Evolutionary conservation across 1,140 invertebrate genomes (phyloP), one percentile per base, ranked within the genome.

Genomic region (Spodoptera frugiperda): DNA sequence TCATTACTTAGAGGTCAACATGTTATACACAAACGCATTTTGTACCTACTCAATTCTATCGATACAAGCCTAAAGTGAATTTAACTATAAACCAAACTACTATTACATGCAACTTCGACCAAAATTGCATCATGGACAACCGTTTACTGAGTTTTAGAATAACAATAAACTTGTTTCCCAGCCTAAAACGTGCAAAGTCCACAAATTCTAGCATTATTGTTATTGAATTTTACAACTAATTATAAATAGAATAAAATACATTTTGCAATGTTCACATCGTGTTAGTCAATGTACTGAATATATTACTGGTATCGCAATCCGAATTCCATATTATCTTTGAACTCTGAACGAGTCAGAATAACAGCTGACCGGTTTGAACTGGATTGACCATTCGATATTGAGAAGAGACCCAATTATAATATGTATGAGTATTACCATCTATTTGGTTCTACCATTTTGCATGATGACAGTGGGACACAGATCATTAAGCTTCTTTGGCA

Each of bases 311-410:
- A 68, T 68, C 48, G 65, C 65, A 68, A 68, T 68, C 48, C 65
- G 21, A 30, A 68, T 68, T 68, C 48, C 46, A 53, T 68, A 68
- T 68, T 68, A 68, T 68, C 48, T 53, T 21, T 68, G 65, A 68
- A 68, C 65, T 68, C 5, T 53, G 65, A 68, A 30, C 65, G 12
- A 25, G 44, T 49, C 17, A 48, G 12, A 68, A 51, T 68, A 68
- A 33, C 61, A 65, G 17, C 61, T 65, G 61, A 48, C 65, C 48
- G 25, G 65, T 68, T 68, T 15, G 19, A 51, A 68, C 65, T 33
- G 48, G 65, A 25, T 44, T 51, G 14, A 33, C 5, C 25, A 49
- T 51, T 68, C 33, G 65, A 48, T 51, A 53, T 53, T 30, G 19
- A 33, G n/a, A 68, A 68, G 48, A 68, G 61, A 48, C 44, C 44